Base-by-base conservation (phyloP, 2,113 vertebrate genomes). In the Bungarus multicinctus region DNA sequence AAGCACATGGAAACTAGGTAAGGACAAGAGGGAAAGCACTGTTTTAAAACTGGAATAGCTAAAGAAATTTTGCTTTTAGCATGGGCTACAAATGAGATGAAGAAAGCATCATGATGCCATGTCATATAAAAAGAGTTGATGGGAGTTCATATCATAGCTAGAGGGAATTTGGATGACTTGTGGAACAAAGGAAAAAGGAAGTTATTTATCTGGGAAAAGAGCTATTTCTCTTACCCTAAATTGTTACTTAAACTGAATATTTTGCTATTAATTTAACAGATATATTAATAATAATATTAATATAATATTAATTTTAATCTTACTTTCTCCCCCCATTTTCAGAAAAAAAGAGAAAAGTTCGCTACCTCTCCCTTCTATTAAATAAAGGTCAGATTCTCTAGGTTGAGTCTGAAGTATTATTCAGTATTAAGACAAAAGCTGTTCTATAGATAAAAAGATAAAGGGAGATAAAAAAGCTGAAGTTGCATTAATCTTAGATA, bases 301-400 rank as follows among this genome's bases (percentile, higher is more conserved):
- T 69, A 64, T n/a, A 69, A 64, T 53, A 94, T 39, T 88, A 89
- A 60, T 58, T 92, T 95, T 93, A 74, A 53, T 90, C 52, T 89
- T 1, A 34, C 3, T 85, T 64, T 91, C 50, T 34, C 81, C 58
- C 10, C 23, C 25, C 6, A 53, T 90, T 87, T 91, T 53, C 10
- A 34, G 45, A 47, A 34, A 50, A 52, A 89, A 81, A 74, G 27
- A 9, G 6, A 50, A 87, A 25, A 88, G n/a, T 89, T 30, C 0
- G 2, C n/a, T 52, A 22, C 55, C 58, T 92, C 85, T 52, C 39
- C 55, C 7, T 88, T 87, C 54, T 90, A 8, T 53, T 86, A 27
- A 90, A 87, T 2, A 87, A 7, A 90, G 91, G 57, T 92, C 30
- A 85, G 20, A 86, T 55, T 74, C 57, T 91, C 34, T 88, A 55